phyloP scores from a whole-genome alignment of 2,888 invertebrate species.

The Synanthedon myopaeformis region DNA sequence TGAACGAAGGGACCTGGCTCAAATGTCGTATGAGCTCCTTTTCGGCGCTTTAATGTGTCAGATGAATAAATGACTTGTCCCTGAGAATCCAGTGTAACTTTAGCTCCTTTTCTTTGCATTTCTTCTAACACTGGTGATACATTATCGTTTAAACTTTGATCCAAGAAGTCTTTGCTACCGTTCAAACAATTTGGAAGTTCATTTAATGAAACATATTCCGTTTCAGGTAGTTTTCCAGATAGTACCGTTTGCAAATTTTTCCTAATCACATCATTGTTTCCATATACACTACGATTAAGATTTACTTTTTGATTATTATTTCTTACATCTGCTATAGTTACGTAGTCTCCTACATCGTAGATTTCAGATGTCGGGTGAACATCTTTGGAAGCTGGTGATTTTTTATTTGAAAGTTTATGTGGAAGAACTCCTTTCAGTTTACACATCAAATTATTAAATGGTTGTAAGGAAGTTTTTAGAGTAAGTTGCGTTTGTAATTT shows the following conservation, averaged over 20 bases:
- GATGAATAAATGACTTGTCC: slow-evolving; percentile 91
- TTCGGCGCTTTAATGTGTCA: slow-evolving; percentile 83
- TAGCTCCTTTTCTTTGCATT: slow-evolving; percentile 74
- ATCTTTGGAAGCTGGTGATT: slow-evolving; percentile 61
- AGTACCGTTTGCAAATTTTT: slow-evolving; percentile 72
- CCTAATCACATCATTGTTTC: slow-evolving; percentile 77
- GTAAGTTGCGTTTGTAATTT: slow-evolving; percentile 38
- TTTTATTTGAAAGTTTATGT: slow-evolving; percentile 58
- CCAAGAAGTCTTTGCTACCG: slow-evolving; percentile 54
- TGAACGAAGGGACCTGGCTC: slow-evolving; percentile 90
- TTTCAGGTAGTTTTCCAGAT: slow-evolving; percentile 73
- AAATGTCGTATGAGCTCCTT: slow-evolving; percentile 86
- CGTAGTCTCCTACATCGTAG: slow-evolving; percentile 83
- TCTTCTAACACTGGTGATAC: slow-evolving; percentile 40
- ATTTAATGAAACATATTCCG: slow-evolving; percentile 85
- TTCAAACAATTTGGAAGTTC: slow-evolving; percentile 75
- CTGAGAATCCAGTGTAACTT: slow-evolving; percentile 86
- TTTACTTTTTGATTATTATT: slow-evolving; percentile 78
- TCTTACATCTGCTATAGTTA: slow-evolving; percentile 85
- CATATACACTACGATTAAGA: slow-evolving; percentile 61
- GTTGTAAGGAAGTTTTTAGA: slow-evolving; percentile 56
- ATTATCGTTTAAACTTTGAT: slow-evolving; percentile 36
- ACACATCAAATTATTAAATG: slow-evolving; percentile 80
- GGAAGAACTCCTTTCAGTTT: slow-evolving; percentile 76
- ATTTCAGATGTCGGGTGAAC: slow-evolving; percentile 53